These are phyloP conservation scores for Athrips mouffetella DNA, from an alignment of 2,888 invertebrate species.

Conservation along the genomic window DNA sequence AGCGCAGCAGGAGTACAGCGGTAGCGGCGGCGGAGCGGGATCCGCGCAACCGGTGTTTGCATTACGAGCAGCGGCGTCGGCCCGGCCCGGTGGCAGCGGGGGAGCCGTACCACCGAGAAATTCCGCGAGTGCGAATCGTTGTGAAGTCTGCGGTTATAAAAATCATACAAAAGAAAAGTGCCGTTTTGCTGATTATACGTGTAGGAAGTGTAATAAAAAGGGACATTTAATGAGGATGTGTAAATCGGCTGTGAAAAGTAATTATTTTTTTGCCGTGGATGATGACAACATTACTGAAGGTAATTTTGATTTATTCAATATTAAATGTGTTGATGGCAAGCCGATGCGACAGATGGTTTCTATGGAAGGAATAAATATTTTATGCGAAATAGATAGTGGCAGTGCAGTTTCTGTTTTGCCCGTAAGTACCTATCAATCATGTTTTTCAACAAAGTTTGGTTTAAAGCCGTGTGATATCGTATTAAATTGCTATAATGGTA, in stretches of 20 bases:
- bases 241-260: not conserved
- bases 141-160: constrained; percentile 16
- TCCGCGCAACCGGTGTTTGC: not conserved
- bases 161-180: constrained; percentile 16
- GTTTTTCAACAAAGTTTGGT: constrained; percentile 2
- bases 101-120: too few relatives aligned
- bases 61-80: not conserved
- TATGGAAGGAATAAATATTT: constrained; percentile 6
- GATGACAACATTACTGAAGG: constrained; percentile 9
- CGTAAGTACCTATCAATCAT: not conserved
- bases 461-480: constrained; percentile 5
- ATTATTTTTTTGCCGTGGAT: constrained; percentile 11
- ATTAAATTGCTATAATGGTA: constrained; percentile 13
- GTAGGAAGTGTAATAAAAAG: constrained; percentile 13
- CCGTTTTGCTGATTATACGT: constrained; percentile 13
- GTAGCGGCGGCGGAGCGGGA: too few relatives aligned
- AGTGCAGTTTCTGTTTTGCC: constrained; percentile 19
- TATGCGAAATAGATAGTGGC: constrained; percentile 19
- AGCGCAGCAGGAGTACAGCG: too few relatives aligned
- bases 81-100: too few relatives aligned
- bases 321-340: constrained; percentile 12
- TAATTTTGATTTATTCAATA: constrained; percentile 18
- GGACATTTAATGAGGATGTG: constrained; percentile 15
- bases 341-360: constrained; percentile 16
- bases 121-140: not conserved